phyloP scores from a whole-genome alignment of 2,113 vertebrate species.

The Apistogramma diplotaenia region DNA sequence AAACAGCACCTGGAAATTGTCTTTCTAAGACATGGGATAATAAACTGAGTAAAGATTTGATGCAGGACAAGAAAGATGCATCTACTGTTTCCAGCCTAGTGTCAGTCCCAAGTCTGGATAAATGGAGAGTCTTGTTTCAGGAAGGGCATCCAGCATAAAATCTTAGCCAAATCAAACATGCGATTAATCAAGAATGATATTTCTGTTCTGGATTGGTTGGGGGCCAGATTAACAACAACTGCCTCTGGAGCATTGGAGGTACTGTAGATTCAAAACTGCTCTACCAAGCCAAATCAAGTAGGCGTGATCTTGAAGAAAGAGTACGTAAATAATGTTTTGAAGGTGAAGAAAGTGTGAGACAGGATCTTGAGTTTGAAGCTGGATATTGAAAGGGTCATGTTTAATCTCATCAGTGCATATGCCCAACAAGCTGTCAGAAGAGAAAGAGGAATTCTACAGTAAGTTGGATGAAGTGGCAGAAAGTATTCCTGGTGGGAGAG shows the following conservation, averaged over 20 bases:
- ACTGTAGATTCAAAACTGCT: not conserved
- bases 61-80: not conserved
- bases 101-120: not conserved
- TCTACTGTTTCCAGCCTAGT: not conserved
- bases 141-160: not conserved
- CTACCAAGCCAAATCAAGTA: not conserved
- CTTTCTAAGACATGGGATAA: not conserved
- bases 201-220: not conserved
- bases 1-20: not conserved
- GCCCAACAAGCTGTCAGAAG: not conserved
- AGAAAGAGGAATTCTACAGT: not conserved
- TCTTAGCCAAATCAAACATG: not conserved
- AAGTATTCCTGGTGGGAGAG: not conserved
- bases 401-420: not conserved
- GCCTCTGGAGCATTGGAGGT: no score
- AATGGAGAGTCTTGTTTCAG: not conserved
- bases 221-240: not conserved
- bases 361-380: not conserved
- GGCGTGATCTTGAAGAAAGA: not conserved
- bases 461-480: not conserved
- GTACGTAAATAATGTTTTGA: not conserved
- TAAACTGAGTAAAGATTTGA: not conserved
- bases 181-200: not conserved
- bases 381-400: not conserved
- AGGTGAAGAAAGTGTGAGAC: not conserved